Base-by-base conservation (phyloP, 2,113 vertebrate species). In the Cebidichthys violaceus region DNA sequence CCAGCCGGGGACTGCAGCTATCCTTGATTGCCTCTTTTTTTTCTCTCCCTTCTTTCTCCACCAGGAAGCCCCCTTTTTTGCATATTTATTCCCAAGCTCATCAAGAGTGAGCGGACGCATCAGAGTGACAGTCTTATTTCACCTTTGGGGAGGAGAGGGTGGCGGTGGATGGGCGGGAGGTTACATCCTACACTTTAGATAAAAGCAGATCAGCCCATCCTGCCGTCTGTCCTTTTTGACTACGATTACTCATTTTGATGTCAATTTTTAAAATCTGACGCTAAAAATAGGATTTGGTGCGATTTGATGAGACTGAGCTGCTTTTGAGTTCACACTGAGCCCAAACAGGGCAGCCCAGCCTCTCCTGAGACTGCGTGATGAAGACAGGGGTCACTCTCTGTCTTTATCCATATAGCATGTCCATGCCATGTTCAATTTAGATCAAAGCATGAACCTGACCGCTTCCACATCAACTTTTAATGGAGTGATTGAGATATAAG, bases 31-130 rank as follows among this genome's bases (percentile, higher is more conserved):
- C 97, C 94, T 97, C 92, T 96, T 97, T 96, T 52, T 96, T 94
- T 59, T 91, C 20, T 24, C 43, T 22, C 37, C 75, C 66, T 72
- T 79, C 64, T 76, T 64, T 68, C 81, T 66, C 60, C 3, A 8
- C 77, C 68, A 52, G 18, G 61, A 83, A 83, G 93, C 95, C 88
- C 52, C 81, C 66, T 94, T 96, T 96, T 97, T 96, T 98, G 98
- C 97, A 99, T 99, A 98, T 98, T 98, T 97, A 97, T 99, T 96
- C 96, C 93, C 92, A 87, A 96, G 95, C 97, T 98, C 96, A 98
- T 99, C 96, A 97, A 90, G 60, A 92, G 94, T 94, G 94, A 96
- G 75, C 75, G 11, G 96, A 96, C 94, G 94, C 95, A 97, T 97
- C 96, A 96, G 95, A 97, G 96, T 97, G 97, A 97, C 98, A 97